phyloP scores from a whole-genome alignment of 2,113 vertebrate species.

The Silurus meridionalis region DNA sequence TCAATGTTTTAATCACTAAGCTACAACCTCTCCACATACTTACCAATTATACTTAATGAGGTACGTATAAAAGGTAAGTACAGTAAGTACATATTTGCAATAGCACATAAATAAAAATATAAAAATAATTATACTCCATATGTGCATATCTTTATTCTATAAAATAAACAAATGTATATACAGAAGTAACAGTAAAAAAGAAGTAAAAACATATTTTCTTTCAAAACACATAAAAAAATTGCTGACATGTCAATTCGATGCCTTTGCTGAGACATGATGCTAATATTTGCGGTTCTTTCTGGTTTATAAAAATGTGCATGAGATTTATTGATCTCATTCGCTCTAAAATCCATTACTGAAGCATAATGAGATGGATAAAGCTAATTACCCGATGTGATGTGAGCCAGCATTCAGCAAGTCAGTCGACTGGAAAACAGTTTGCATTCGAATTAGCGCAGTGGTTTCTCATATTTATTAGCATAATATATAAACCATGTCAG shows the following conservation, averaged over 20 bases:
- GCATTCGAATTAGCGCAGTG: constrained; percentile 23
- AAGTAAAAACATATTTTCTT: not conserved
- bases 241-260: too few relatives aligned
- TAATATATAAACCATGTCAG: constrained; percentile 1
- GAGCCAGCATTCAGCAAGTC: constrained; percentile 3
- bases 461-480: not conserved
- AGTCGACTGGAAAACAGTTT: constrained; percentile 11
- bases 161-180: too few relatives aligned
- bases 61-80: too few relatives aligned
- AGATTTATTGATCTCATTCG: constrained; percentile 32
- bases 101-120: too few relatives aligned
- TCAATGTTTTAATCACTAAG: too few relatives aligned
- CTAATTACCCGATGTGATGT: constrained; percentile 3
- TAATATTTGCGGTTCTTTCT: not conserved
- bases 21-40: too few relatives aligned
- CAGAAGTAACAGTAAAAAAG: too few relatives aligned
- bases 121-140: too few relatives aligned
- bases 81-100: too few relatives aligned
- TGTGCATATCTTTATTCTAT: too few relatives aligned
- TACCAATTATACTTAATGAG: too few relatives aligned
- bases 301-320: not conserved
- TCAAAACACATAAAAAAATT: not conserved
- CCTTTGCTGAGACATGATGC: not conserved
- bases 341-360: constrained; percentile 27
- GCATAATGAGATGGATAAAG: constrained; percentile 16